phyloP scores from a whole-genome alignment of 2,888 invertebrate species.

The Gisinianus flammeolus region DNA sequence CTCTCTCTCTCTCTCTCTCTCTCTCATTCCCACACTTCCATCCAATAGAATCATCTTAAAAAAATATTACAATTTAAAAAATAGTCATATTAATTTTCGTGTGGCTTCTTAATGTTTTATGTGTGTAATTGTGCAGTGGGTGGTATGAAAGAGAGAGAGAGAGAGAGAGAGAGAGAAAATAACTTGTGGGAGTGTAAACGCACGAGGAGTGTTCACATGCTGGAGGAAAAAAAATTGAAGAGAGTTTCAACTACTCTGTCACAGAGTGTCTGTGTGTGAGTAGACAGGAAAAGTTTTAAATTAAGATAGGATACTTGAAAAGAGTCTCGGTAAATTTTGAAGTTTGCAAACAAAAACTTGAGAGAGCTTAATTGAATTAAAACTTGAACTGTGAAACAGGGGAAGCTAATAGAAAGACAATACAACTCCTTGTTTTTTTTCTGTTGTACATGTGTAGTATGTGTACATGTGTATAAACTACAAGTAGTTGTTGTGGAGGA shows the following conservation, averaged over 20 bases:
- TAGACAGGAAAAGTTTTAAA: too few relatives aligned
- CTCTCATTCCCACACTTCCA: background rate
- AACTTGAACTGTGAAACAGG: background rate
- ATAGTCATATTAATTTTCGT: background rate
- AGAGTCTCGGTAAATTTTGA: background rate
- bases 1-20: background rate
- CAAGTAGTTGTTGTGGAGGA: background rate
- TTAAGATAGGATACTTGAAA: background rate
- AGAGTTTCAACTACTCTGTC: too few relatives aligned
- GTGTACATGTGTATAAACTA: background rate
- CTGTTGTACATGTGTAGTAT: background rate
- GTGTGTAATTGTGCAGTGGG: background rate
- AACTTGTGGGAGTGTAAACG: too few relatives aligned
- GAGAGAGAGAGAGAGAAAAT: background rate
- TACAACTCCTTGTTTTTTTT: background rate
- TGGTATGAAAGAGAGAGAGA: background rate
- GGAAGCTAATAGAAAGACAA: slow-evolving; percentile 14
- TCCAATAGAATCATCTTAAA: background rate
- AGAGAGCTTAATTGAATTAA: slow-evolving; percentile 19
- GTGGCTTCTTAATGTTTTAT: background rate
- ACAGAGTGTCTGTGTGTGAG: too few relatives aligned
- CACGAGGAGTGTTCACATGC: too few relatives aligned
- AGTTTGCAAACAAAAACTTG: slow-evolving; percentile 23
- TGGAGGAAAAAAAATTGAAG: too few relatives aligned
- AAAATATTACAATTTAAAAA: too few relatives aligned